Conservation (phyloP, 2,888 invertebrate species). For the Ophion slaviceki region DNA sequence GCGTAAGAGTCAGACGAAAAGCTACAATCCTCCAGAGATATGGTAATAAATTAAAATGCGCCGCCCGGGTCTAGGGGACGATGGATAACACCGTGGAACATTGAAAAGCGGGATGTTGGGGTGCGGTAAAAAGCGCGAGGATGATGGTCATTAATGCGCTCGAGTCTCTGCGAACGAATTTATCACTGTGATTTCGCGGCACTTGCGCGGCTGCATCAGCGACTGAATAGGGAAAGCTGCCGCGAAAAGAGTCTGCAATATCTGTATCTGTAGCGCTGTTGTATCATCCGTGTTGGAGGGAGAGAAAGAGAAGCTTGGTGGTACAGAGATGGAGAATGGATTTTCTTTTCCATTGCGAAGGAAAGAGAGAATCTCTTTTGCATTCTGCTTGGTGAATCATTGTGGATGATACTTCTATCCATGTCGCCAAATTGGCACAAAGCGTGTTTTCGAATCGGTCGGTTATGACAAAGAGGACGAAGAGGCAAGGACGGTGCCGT, state of each 20-base stretch:
- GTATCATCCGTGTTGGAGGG: neutral
- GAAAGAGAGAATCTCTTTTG: conserved; percentile 15
- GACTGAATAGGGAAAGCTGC: conserved; percentile 38
- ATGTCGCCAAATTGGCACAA: conserved; percentile 35
- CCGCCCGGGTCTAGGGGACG: conserved; percentile 7
- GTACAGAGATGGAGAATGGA: conserved; percentile 2
- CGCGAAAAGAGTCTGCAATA: neutral
- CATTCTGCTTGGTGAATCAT: conserved; percentile 20
- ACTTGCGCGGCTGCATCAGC: conserved; percentile 33
- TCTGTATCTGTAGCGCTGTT: neutral
- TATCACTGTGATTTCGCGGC: conserved; percentile 60
- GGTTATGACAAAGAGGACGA: conserved; percentile 50
- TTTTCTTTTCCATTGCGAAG: conserved; percentile 22
- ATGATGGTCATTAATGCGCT: conserved; percentile 64
- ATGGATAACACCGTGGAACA: conserved; percentile 45
- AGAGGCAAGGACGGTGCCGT: conserved; percentile 24
- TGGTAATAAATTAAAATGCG: conserved; percentile 66
- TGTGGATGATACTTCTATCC: conserved; percentile 41
- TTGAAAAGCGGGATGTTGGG: conserved; percentile 62
- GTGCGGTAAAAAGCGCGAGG: conserved; percentile 54
- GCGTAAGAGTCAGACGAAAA: conserved; percentile 48
- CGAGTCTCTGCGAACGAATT: conserved; percentile 54
- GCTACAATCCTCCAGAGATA: conserved; percentile 60
- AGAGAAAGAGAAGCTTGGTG: neutral
- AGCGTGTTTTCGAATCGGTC: conserved; percentile 21